Base-by-base conservation (phyloP, 2,797 vertebrate genomes). In the Sebastes trivittatus region DNA sequence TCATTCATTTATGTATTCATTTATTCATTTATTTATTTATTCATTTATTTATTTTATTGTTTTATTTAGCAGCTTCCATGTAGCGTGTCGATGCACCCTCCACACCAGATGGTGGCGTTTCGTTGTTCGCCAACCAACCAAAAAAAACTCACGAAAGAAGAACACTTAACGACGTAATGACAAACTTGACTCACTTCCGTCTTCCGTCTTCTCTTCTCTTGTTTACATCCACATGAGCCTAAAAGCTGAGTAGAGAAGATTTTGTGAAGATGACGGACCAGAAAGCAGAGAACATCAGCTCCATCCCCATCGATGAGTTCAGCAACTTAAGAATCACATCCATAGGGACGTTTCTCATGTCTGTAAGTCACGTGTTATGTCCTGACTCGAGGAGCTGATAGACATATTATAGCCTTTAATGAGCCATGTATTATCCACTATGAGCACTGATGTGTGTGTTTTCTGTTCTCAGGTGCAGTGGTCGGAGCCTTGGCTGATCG, bases 401-500 rank as follows among this genome's bases (percentile, higher is more conserved):
- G 9, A 5, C 0, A 6, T 14, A 38, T 46, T 10, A 6, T 6
- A 42, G 38, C 5, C 0, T 72, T 30, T 7, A 22, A 23, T 18
- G 2, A 32, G 1, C 29, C 27, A n/a, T 4, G 0, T 20, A 34
- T 11, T 69, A 2, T 1, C 2, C 4, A 2, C 20, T 5, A 2
- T 4, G 20, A 25, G 4, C 23, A 23, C 10, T 25, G 32, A 10
- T 71, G 16, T 11, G 23, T 0, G 25, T 2, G 20, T 11, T 25
- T 18, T 0, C 11, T 71, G 11, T 80, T 38, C 59, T 1, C 86
- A 97, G 92, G 96, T 98, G 1, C 97, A 99, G 90, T 99, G 98
- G 98, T 97, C 97, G 0, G 98, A 99, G 82, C 95, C 97, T 0
- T 99, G 98, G 98, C 94, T 99, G 4, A 11, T 98, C 14, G 97